Evolutionary conservation across 2,888 invertebrate species (phyloP).

Genomic region (Muschampia plurimacula): DNA sequence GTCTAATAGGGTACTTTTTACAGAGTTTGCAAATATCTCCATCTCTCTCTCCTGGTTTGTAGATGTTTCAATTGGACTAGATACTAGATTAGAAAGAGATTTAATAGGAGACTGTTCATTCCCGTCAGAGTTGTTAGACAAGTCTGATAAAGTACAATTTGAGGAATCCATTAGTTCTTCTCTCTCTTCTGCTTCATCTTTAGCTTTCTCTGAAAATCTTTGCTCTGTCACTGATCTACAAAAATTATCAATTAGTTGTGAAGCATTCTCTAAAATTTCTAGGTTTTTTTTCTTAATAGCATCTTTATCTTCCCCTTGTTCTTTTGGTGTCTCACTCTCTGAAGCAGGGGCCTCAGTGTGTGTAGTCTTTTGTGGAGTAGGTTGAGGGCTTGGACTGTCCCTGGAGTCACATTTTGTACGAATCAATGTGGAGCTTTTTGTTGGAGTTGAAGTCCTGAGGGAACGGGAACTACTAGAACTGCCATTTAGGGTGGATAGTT

Average conservation of each 20-base stretch:
- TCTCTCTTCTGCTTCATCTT: slow-evolving; percentile 56
- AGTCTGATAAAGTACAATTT: slow-evolving; percentile 68
- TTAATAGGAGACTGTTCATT: slow-evolving; percentile 86
- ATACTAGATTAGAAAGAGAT: slow-evolving; percentile 87
- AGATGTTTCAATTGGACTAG: slow-evolving; percentile 78
- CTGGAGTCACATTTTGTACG: slow-evolving; percentile 65
- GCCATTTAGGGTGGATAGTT: slow-evolving; percentile 94
- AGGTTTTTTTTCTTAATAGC: slow-evolving; percentile 72
- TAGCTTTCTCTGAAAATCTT: slow-evolving; percentile 60
- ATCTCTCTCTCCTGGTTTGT: slow-evolving; percentile 63
- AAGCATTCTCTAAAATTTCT: slow-evolving; percentile 79
- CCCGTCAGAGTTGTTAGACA: slow-evolving; percentile 66
- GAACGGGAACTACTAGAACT: slow-evolving; percentile 74
- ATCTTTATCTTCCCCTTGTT: slow-evolving; percentile 27
- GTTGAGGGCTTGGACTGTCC: slow-evolving; percentile 67
- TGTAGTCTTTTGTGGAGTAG: slow-evolving; percentile 59
- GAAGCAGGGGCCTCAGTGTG: slow-evolving; percentile 56
- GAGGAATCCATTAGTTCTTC: slow-evolving; percentile 65
- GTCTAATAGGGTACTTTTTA: slow-evolving; percentile 78
- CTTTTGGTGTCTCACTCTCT: slow-evolving; percentile 51
- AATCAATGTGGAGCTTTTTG: slow-evolving; percentile 61
- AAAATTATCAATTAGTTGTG: slow-evolving; percentile 58
- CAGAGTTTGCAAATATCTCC: slow-evolving; percentile 63
- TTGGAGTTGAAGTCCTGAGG: slow-evolving; percentile 69
- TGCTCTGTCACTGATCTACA: slow-evolving; percentile 76